Conservation (phyloP, 2,113 vertebrate species). For the Dryoscopus gambensis region DNA sequence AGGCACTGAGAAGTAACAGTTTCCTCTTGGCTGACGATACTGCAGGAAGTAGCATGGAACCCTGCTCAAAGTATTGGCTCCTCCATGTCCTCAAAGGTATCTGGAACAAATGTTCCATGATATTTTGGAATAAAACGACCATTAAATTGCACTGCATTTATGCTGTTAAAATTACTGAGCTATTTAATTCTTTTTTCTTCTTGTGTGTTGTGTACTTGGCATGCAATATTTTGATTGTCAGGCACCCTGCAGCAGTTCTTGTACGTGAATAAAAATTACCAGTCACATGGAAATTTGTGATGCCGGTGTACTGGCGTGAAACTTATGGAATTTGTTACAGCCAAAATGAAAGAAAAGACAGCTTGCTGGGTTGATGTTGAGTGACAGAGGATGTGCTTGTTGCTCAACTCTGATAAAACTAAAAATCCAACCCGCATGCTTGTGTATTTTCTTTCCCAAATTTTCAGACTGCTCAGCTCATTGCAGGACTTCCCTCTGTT, state of each 20-base stretch:
- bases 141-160: neutral
- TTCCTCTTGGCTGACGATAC: neutral
- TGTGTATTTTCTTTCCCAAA: neutral
- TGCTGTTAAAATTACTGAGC: neutral
- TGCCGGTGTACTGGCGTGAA: neutral
- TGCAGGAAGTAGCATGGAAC: neutral
- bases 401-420: neutral
- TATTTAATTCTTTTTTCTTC: neutral
- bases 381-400: fast-evolving
- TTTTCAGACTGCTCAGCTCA: neutral
- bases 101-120: neutral
- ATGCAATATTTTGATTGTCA: neutral
- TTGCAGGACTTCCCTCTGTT: neutral
- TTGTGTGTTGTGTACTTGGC: neutral
- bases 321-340: neutral
- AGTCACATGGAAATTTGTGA: neutral
- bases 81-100: neutral
- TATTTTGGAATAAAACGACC: neutral
- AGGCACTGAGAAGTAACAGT: neutral
- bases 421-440: neutral
- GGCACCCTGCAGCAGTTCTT: neutral
- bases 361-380: neutral
- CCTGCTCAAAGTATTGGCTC: neutral
- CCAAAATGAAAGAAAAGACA: neutral
- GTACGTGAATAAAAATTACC: neutral